These are phyloP conservation scores for Caranx ignobilis DNA, from an alignment of 2,113 vertebrate species.

Conservation along the genomic window DNA sequence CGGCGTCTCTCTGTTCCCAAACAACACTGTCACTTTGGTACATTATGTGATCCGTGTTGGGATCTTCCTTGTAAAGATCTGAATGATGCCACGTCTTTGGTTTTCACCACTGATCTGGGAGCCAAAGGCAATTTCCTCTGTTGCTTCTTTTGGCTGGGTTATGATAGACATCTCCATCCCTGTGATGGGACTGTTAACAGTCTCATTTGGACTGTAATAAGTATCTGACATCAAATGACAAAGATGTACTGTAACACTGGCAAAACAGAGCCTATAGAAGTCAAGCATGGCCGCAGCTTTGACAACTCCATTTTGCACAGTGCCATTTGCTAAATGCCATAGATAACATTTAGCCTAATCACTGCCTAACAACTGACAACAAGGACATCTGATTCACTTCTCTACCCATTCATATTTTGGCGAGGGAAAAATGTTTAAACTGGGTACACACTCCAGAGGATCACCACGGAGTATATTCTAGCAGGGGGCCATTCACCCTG, in stretches of 20 bases:
- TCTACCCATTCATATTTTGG: constrained; percentile 22
- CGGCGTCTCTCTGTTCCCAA: constrained; percentile 24
- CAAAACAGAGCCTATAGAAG: constrained; percentile 6
- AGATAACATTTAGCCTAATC: constrained; percentile 19
- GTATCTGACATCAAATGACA: constrained; percentile 26
- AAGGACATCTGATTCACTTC: constrained; percentile 13
- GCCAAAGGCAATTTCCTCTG: constrained; percentile 47
- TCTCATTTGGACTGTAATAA: constrained; percentile 50
- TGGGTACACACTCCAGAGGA: constrained; percentile 14
- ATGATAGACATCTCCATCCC: constrained; percentile 48
- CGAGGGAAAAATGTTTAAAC: constrained; percentile 2
- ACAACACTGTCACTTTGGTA: constrained; percentile 40
- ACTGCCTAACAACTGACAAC: constrained; percentile 3
- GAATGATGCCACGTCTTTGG: constrained; percentile 22
- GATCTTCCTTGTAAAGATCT: constrained; percentile 32
- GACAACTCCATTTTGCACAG: constrained; percentile 29
- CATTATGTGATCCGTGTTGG: constrained; percentile 18
- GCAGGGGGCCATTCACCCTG: constrained; percentile 18
- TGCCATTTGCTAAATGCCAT: constrained; percentile 31
- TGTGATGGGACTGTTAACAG: constrained; percentile 31
- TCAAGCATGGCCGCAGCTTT: constrained; percentile 26
- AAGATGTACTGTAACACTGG: constrained; percentile 37
- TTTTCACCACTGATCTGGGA: constrained; percentile 44
- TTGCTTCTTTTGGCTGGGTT: constrained; percentile 49
- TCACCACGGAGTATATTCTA: constrained; percentile 22